Conservation (phyloP, 2,797 vertebrate genomes). For the Brachyalestes nurse region DNA sequence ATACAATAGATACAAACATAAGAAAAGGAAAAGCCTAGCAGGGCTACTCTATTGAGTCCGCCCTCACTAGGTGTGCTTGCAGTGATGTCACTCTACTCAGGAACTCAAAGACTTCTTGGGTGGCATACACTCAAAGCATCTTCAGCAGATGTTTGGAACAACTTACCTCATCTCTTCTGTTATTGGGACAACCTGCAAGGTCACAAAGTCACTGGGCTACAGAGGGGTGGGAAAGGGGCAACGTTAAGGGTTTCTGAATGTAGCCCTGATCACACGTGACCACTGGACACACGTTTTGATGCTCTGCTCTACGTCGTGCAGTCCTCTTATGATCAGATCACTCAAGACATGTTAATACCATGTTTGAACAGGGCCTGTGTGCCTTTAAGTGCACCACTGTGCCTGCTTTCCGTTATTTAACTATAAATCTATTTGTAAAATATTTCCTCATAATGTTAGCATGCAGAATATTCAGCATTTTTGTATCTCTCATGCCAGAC, state of each 20-base stretch:
- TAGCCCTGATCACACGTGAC: background rate
- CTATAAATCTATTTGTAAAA: background rate
- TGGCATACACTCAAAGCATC: background rate
- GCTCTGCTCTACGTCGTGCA: background rate
- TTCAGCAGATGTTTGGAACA: background rate
- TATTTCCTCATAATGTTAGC: background rate
- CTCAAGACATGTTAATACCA: background rate
- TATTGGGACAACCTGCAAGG: background rate
- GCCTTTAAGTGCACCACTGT: constrained; percentile 17
- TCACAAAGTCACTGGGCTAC: background rate
- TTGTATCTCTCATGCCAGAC: background rate
- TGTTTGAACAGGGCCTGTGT: background rate
- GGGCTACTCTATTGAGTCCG: background rate
- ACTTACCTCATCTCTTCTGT: background rate
- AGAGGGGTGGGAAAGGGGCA: background rate
- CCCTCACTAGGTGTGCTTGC: background rate
- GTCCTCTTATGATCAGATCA: background rate
- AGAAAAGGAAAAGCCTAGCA: background rate
- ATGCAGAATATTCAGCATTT: background rate
- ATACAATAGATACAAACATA: background rate
- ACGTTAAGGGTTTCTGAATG: background rate
- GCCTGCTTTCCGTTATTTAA: constrained; percentile 3
- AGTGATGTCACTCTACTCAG: background rate
- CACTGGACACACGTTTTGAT: background rate
- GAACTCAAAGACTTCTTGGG: background rate